Conservation (phyloP, 1,140 invertebrate species). For the Drosophila pruinosa region DNA sequence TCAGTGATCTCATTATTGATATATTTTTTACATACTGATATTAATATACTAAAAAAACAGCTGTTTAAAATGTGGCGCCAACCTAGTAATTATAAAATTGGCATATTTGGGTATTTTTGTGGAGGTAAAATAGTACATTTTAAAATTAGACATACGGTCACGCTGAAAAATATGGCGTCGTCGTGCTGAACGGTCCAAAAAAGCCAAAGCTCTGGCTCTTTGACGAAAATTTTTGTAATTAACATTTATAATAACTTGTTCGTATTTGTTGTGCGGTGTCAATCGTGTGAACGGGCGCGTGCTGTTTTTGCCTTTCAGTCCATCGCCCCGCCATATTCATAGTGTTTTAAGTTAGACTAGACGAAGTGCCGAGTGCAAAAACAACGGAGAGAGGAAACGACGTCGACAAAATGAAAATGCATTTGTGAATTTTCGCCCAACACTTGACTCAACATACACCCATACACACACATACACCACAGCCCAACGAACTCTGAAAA, state of each 20-base stretch:
- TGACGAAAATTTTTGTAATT: slow-evolving; percentile 44
- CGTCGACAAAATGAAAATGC: slow-evolving; percentile 70
- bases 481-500: slow-evolving; percentile 46
- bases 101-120: too few relatives aligned
- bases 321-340: slow-evolving; percentile 32
- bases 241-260: slow-evolving; percentile 44
- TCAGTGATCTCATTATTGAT: too few relatives aligned
- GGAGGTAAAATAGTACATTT: too few relatives aligned
- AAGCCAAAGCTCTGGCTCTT: slow-evolving; percentile 49
- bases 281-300: slow-evolving; percentile 40
- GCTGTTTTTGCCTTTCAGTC: slow-evolving; percentile 11
- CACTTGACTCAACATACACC: slow-evolving; percentile 44
- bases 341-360: slow-evolving; percentile 47
- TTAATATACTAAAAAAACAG: too few relatives aligned
- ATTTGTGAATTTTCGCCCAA: slow-evolving; percentile 67
- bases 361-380: slow-evolving; percentile 72
- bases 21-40: too few relatives aligned
- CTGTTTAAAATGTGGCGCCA: too few relatives aligned
- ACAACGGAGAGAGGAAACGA: slow-evolving; percentile 59
- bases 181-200: slow-evolving; percentile 50
- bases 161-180: slow-evolving; percentile 74
- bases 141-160: too few relatives aligned
- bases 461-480: slow-evolving; percentile 38
- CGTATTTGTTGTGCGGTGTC: slow-evolving; percentile 41
- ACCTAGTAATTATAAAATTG: too few relatives aligned